A percentile compares a stretch with the other conserved stretches of the same genome.
phyloP scores from a whole-genome alignment of 2,797 vertebrate species.

The Sebastes steindachneri region DNA sequence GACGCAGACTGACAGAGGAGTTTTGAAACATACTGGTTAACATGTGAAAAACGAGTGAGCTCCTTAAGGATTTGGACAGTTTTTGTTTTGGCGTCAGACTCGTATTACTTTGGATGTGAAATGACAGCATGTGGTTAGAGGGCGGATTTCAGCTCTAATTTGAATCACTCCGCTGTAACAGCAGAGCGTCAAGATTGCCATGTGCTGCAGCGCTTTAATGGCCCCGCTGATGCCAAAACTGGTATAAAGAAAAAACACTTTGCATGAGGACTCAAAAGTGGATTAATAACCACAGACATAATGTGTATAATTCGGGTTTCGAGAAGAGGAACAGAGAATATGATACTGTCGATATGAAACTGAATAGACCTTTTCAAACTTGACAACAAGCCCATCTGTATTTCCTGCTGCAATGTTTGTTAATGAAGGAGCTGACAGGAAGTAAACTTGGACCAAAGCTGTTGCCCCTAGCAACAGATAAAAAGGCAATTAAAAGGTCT shows the following conservation, averaged over 20 bases:
- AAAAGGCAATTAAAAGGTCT: too few species aligned
- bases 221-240: not conserved
- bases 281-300: not conserved
- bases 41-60: conserved; percentile 11
- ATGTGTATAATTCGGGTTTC: not conserved
- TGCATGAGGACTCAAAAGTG: not conserved
- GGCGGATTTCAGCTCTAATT: conserved; percentile 41
- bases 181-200: conserved; percentile 11
- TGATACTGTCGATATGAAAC: not conserved
- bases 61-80: conserved; percentile 29
- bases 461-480: too few species aligned
- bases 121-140: conserved; percentile 55
- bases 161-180: not conserved
- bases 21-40: conserved; percentile 28
- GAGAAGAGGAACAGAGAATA: not conserved
- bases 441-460: too few species aligned
- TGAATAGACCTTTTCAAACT: not conserved
- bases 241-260: not conserved
- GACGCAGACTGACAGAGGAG: conserved; percentile 6
- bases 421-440: too few species aligned
- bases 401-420: too few species aligned
- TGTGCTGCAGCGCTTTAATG: not conserved
- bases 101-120: conserved; percentile 46
- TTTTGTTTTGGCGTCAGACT: conserved; percentile 47
- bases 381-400: too few species aligned